Conservation (phyloP, 2,113 vertebrate species). For the Neotoma lepida region DNA sequence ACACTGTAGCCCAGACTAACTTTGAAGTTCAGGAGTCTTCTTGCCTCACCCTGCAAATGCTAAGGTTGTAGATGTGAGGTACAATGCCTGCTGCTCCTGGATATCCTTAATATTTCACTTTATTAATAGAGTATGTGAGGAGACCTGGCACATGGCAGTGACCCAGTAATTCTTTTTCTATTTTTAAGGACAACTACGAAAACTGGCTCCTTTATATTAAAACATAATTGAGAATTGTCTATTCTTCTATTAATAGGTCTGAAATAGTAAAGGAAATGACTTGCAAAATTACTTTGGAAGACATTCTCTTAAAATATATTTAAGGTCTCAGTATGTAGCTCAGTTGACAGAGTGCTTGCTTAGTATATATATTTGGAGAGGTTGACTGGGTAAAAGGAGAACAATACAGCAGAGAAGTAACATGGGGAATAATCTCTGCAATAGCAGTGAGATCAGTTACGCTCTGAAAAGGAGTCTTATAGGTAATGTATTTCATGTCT, state of each 20-base stretch:
- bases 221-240: constrained; percentile 55
- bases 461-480: constrained; percentile 34
- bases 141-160: constrained; percentile 45
- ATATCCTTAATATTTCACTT: constrained; percentile 40
- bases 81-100: neutral
- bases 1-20: neutral
- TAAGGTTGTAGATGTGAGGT: neutral
- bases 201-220: constrained; percentile 61
- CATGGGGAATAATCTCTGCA: neutral
- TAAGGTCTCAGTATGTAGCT: neutral
- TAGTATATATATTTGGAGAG: neutral
- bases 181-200: constrained; percentile 69
- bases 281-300: constrained; percentile 54
- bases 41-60: neutral
- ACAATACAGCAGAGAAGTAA: constrained; percentile 7
- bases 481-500: constrained; percentile 1
- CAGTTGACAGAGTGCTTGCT: neutral
- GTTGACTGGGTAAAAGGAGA: neutral
- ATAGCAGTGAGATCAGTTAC: constrained; percentile 15
- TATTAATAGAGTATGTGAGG: constrained; percentile 60
- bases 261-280: constrained; percentile 62
- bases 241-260: constrained; percentile 67
- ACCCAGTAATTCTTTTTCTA: constrained; percentile 63
- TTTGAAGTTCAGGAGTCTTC: neutral
- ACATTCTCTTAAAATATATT: constrained; percentile 16